These are phyloP conservation scores for Resseliella maxima DNA, from an alignment of 2,888 invertebrate species.

Conservation along the genomic window DNA sequence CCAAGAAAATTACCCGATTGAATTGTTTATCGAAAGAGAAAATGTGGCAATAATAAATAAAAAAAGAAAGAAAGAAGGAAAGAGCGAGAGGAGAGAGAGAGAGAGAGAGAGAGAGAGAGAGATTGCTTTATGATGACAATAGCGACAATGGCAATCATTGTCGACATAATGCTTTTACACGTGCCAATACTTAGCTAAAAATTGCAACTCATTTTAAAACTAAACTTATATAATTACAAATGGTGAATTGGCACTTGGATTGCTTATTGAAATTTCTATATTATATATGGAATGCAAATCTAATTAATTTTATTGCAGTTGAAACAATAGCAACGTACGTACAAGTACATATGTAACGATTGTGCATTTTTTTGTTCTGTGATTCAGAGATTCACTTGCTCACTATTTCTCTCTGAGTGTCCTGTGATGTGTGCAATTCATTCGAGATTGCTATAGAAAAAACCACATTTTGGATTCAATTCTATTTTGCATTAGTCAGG, in stretches of 20 bases:
- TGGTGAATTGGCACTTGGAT: background rate
- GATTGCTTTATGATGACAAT: too few species aligned
- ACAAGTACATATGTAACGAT: background rate
- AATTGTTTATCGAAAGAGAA: background rate
- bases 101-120: too few species aligned
- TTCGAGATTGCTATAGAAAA: too few species aligned
- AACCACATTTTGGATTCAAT: too few species aligned
- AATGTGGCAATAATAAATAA: background rate
- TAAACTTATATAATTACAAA: background rate
- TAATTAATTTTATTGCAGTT: constrained; percentile 27
- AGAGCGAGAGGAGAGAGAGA: too few species aligned
- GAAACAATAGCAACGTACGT: background rate
- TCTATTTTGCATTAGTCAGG: background rate
- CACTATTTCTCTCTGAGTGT: too few species aligned
- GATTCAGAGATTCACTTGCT: too few species aligned
- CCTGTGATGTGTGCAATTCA: background rate
- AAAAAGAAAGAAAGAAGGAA: too few species aligned
- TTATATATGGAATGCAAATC: constrained; percentile 3
- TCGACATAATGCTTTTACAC: constrained; percentile 14
- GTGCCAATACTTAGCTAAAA: constrained; percentile 17
- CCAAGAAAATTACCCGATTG: background rate
- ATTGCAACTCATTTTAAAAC: constrained; percentile 26
- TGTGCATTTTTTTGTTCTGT: background rate
- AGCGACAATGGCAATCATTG: background rate
- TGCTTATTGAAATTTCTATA: constrained; percentile 22